These are phyloP conservation scores for Acleris literana DNA, from an alignment of 2,888 invertebrate species.

Conservation along the genomic window DNA sequence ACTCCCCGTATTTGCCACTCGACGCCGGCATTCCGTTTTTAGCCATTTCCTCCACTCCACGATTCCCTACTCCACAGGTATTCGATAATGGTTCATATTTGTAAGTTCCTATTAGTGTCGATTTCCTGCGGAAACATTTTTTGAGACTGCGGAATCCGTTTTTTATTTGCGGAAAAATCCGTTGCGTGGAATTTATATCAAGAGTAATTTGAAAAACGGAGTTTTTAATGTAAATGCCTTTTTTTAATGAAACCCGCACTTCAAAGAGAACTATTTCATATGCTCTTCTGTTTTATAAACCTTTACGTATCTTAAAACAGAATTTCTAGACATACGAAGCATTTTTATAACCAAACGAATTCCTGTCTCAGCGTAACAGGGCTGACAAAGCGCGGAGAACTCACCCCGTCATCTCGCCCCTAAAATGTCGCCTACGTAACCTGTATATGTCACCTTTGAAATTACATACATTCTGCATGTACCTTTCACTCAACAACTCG, in stretches of 20 bases:
- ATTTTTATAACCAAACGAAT: constrained; percentile 34
- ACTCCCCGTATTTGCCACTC: constrained; percentile 26
- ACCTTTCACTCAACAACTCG: constrained; percentile 24
- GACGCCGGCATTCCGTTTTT: constrained; percentile 14
- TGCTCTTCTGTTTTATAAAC: background rate
- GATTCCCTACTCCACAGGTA: constrained; percentile 5
- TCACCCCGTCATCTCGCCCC: constrained; percentile 3
- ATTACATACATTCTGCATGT: constrained; percentile 32
- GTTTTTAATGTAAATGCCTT: background rate
- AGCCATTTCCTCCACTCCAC: background rate
- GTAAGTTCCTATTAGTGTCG: background rate
- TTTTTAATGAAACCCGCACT: background rate
- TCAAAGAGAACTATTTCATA: background rate
- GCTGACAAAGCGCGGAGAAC: constrained; percentile 16
- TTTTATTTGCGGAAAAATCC: background rate
- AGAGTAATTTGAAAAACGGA: too few species aligned
- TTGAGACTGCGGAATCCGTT: background rate
- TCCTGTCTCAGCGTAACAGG: constrained; percentile 13
- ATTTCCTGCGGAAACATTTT: constrained; percentile 6
- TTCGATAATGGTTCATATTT: background rate
- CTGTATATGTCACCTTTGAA: constrained; percentile 34
- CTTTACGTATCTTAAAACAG: background rate
- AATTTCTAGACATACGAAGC: constrained; percentile 19
- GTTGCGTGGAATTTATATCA: too few species aligned
- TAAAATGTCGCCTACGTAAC: constrained; percentile 24